A percentile compares a stretch with the other conserved stretches of the same genome.
These are phyloP conservation scores for Gephyroberyx darwinii DNA, from an alignment of 2,797 vertebrate genomes.

Conservation along the genomic window DNA sequence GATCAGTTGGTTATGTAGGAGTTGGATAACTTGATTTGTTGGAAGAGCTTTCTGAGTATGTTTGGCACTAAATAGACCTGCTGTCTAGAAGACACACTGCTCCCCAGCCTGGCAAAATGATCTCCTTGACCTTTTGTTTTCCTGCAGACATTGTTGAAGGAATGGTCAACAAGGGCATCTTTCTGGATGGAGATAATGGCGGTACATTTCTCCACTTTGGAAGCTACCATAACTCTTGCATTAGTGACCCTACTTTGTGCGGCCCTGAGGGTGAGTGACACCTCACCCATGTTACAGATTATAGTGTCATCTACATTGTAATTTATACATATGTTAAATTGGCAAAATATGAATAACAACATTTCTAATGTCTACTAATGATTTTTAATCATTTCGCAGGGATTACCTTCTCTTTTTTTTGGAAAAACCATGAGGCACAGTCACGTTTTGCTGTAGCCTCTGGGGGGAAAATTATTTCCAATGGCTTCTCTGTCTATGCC, in stretches of 20 bases:
- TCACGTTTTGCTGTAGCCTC: slow-evolving; percentile 83
- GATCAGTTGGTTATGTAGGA: slow-evolving; percentile 7
- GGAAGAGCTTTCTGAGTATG: slow-evolving; percentile 5
- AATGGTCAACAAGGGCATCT: slow-evolving; percentile 93
- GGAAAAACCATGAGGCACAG: slow-evolving; percentile 88
- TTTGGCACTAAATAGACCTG: neutral
- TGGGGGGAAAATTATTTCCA: slow-evolving; percentile 92
- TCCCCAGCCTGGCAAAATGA: slow-evolving; percentile 19
- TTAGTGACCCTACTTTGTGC: slow-evolving; percentile 90
- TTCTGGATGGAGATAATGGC: slow-evolving; percentile 85
- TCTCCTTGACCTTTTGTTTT: slow-evolving; percentile 34
- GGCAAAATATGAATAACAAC: neutral
- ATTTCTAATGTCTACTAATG: neutral
- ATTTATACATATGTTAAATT: neutral
- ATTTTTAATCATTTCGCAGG: slow-evolving; percentile 75
- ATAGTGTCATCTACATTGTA: neutral
- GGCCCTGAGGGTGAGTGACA: slow-evolving; percentile 88
- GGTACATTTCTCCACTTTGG: slow-evolving; percentile 91
- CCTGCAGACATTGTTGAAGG: slow-evolving; percentile 93
- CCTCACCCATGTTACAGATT: neutral
- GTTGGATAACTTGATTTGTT: slow-evolving; percentile 6
- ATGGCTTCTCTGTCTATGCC: slow-evolving; percentile 90
- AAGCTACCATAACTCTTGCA: slow-evolving; percentile 89
- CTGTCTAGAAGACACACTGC: neutral
- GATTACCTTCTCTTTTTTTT: slow-evolving; percentile 97